Evolutionary conservation across 2,797 vertebrate genomes (phyloP).

Genomic region (Microctenopoma lineatum): DNA sequence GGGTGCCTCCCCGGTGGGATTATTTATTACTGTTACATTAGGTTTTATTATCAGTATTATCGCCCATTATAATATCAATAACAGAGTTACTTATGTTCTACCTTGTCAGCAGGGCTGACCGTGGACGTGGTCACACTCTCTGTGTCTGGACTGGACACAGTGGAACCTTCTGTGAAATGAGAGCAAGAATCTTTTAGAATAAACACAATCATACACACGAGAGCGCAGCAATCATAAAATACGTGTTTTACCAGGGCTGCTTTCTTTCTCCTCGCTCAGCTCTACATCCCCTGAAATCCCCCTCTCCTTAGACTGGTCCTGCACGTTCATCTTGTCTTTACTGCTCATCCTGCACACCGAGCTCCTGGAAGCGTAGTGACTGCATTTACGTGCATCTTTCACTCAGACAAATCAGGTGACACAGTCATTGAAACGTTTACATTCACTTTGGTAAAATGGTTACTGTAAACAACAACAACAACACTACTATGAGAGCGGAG

Average conservation of each 20-base stretch:
- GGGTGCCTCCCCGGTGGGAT: not conserved
- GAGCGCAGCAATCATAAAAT: not conserved
- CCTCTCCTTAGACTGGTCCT: conserved; percentile 92
- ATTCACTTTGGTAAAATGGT: too few relatives aligned
- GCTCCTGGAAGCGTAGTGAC: conserved; percentile 74
- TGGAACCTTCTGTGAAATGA: conserved; percentile 72
- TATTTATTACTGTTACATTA: not conserved
- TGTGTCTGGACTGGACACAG: conserved; percentile 77
- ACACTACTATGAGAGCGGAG: too few relatives aligned
- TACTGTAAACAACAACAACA: too few relatives aligned
- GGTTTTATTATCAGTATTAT: too few relatives aligned
- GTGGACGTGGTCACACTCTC: conserved; percentile 72
- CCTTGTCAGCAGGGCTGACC: conserved; percentile 73
- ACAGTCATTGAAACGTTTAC: too few relatives aligned
- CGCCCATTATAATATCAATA: too few relatives aligned
- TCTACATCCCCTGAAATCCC: conserved; percentile 83
- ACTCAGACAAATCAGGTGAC: too few relatives aligned
- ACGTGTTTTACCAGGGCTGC: conserved; percentile 76
- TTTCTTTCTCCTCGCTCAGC: conserved; percentile 84
- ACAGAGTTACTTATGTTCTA: conserved; percentile 28
- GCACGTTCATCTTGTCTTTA: conserved; percentile 91
- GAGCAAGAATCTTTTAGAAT: not conserved
- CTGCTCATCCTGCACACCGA: conserved; percentile 94
- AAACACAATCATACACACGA: not conserved
- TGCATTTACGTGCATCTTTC: too few relatives aligned